Conservation (phyloP, 2,888 invertebrate species). For the Rhagonycha lutea region DNA sequence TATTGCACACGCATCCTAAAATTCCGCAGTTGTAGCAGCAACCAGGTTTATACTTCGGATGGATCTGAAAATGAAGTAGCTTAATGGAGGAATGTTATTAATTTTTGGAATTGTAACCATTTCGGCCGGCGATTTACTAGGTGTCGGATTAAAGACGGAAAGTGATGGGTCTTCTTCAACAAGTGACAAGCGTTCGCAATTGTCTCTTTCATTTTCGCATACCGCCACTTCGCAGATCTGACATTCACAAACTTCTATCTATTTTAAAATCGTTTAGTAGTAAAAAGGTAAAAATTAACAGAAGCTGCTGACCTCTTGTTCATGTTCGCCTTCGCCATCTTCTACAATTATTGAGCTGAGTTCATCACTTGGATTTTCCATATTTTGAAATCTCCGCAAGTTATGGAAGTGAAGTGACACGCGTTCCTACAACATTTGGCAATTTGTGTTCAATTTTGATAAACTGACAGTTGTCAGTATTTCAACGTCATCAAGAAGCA, state of each 20-base stretch:
- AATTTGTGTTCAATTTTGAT: neutral
- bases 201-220: neutral
- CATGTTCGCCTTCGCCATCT: neutral
- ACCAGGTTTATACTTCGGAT: neutral
- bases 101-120: neutral
- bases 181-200: neutral
- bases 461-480: no score
- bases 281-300: neutral
- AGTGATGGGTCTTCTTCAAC: neutral
- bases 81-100: neutral
- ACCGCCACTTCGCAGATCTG: neutral
- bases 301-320: neutral
- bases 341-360: neutral
- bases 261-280: neutral
- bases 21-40: neutral
- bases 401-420: no score
- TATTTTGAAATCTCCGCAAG: neutral
- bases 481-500: no score
- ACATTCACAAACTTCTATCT: neutral
- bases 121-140: neutral
- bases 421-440: neutral
- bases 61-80: neutral
- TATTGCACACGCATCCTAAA: neutral
- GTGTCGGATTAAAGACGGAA: neutral
- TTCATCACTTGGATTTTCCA: neutral